These are phyloP conservation scores for Aethina tumida DNA, from an alignment of 1,140 invertebrate species.

Conservation along the genomic window DNA sequence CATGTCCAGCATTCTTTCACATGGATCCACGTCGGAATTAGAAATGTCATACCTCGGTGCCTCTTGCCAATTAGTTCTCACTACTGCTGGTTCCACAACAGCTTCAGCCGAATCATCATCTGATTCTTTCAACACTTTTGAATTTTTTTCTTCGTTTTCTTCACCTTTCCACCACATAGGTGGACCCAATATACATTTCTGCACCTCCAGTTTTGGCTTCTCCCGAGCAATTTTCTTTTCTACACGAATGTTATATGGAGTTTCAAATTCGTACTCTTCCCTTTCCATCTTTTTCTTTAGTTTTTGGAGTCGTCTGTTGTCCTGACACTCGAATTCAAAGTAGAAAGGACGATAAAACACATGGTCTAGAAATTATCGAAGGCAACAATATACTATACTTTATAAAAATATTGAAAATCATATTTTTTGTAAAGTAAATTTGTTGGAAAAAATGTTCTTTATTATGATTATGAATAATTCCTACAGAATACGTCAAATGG, in stretches of 20 bases:
- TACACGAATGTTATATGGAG: slow-evolving; percentile 4
- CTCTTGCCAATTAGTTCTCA: no score
- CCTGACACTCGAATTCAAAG: slow-evolving; percentile 41
- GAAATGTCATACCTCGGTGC: no score
- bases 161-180: slow-evolving; percentile 21
- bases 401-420: not conserved
- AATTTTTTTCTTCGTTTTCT: not conserved
- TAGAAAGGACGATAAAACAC: slow-evolving; percentile 40
- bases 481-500: not conserved
- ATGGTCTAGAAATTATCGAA: slow-evolving; percentile 29
- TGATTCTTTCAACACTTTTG: slow-evolving; percentile 1
- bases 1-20: no score
- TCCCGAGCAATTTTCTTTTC: slow-evolving; percentile 13
- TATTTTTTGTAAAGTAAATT: no score
- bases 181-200: slow-evolving; percentile 11
- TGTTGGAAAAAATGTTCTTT: not conserved
- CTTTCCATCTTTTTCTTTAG: slow-evolving; percentile 30
- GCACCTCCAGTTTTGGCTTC: slow-evolving; percentile 14
- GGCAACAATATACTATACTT: not conserved
- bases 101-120: slow-evolving; percentile 1
- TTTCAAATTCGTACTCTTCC: slow-evolving; percentile 14
- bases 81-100: slow-evolving; percentile 5
- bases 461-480: not conserved
- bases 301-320: slow-evolving; percentile 31
- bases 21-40: no score